These are phyloP conservation scores for Strigamia crassipes DNA, from an alignment of 2,888 invertebrate species.

Conservation along the genomic window DNA sequence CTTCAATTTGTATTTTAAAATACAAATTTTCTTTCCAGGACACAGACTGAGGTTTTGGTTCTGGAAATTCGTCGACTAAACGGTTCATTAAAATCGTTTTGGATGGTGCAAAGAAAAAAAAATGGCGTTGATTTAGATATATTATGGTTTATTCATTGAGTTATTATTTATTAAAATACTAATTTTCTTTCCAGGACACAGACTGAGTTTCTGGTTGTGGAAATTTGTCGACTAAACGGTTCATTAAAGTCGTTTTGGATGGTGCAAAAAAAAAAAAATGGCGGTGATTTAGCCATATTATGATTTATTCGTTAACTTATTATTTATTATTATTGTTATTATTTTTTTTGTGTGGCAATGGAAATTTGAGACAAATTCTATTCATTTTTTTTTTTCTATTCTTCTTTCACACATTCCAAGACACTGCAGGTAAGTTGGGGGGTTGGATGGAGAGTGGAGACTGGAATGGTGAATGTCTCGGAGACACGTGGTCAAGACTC, in stretches of 20 bases:
- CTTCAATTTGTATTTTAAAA: too few relatives aligned
- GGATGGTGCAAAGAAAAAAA: background rate
- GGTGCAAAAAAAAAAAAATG: background rate
- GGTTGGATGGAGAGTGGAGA: background rate
- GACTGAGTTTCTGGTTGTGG: background rate
- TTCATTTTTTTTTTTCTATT: background rate
- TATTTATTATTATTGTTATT: too few relatives aligned
- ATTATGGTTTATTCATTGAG: too few relatives aligned
- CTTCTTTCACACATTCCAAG: slow-evolving; percentile 19
- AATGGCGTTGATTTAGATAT: too few relatives aligned
- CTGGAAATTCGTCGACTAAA: background rate
- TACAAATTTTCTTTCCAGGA: background rate
- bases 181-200: background rate
- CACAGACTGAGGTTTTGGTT: background rate
- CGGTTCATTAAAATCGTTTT: background rate
- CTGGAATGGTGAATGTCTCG: background rate
- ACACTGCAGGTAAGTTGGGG: background rate
- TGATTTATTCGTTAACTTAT: too few relatives aligned
- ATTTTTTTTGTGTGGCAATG: background rate
- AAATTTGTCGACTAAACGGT: background rate
- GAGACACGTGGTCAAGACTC: slow-evolving; percentile 37
- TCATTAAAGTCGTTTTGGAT: background rate
- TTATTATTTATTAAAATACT: too few relatives aligned
- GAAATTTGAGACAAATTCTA: slow-evolving; percentile 6
- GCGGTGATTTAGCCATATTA: too few relatives aligned